These are phyloP conservation scores for Phaonia tiefii DNA, from an alignment of 2,888 invertebrate species.

Conservation along the genomic window DNA sequence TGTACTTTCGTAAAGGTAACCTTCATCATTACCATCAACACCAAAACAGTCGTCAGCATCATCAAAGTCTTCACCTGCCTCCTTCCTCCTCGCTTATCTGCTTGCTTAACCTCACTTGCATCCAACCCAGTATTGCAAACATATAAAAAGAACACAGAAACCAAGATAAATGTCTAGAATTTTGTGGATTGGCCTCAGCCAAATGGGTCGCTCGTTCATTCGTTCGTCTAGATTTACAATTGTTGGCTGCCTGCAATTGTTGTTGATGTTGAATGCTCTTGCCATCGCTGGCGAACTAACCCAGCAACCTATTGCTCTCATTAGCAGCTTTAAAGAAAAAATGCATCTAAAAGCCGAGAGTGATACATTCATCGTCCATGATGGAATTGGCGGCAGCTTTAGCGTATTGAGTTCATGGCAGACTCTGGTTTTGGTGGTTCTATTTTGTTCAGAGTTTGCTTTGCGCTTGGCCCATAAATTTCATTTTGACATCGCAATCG, in stretches of 20 bases:
- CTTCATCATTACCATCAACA: constrained; percentile 53
- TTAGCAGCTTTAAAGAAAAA: constrained; percentile 64
- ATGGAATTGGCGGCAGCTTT: constrained; percentile 50
- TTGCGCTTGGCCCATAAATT: constrained; percentile 60
- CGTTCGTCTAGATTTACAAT: constrained; percentile 10
- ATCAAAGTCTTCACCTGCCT: not conserved
- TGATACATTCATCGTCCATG: constrained; percentile 45
- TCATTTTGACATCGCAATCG: constrained; percentile 53
- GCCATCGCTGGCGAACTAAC: constrained; percentile 55
- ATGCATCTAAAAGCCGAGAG: constrained; percentile 22
- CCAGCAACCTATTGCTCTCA: constrained; percentile 68
- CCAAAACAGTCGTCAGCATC: constrained; percentile 17
- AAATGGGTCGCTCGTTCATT: constrained; percentile 21
- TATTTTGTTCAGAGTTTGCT: not conserved
- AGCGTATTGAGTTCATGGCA: constrained; percentile 35
- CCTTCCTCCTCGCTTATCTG: not conserved
- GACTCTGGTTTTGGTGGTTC: not conserved
- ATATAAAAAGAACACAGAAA: not conserved
- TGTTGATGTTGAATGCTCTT: constrained; percentile 51
- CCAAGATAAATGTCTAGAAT: constrained; percentile 19
- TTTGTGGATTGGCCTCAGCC: constrained; percentile 27
- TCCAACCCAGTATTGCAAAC: not conserved
- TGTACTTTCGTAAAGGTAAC: constrained; percentile 41
- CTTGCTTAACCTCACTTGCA: not conserved
- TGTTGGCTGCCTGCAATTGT: constrained; percentile 11